phyloP scores from a whole-genome alignment of 2,113 vertebrate genomes.

The Macaca nemestrina region DNA sequence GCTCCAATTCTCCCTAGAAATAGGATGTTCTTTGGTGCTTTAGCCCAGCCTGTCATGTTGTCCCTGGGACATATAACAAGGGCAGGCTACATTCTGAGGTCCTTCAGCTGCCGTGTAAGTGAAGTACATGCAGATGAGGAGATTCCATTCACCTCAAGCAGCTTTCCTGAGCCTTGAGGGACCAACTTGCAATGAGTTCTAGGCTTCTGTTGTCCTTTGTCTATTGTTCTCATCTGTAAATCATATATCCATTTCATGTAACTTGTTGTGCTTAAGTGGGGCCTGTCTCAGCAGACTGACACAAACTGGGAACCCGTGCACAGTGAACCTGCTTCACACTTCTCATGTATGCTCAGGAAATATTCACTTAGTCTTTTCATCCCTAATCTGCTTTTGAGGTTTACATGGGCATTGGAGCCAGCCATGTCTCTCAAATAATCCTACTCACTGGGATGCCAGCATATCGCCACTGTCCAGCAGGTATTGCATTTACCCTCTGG shows the following conservation, averaged over 20 bases:
- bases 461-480: not conserved
- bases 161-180: not conserved
- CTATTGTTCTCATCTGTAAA: not conserved
- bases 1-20: not conserved
- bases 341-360: not conserved
- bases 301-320: no score
- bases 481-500: fast-evolving
- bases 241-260: not conserved
- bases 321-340: not conserved
- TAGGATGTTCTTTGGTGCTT: not conserved
- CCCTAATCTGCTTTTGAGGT: not conserved
- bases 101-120: not conserved
- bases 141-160: not conserved
- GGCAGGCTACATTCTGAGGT: not conserved
- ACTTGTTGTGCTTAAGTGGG: not conserved
- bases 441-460: not conserved
- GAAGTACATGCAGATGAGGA: not conserved
- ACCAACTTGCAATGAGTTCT: no score
- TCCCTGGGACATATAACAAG: not conserved
- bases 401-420: not conserved
- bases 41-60: not conserved
- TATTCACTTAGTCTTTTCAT: not conserved
- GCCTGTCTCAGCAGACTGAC: not conserved
- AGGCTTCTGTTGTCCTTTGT: not conserved
- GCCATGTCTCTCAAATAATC: not conserved